Conservation (phyloP, 64 coral and sea anemone genomes). For the Exaiptasia diaphana region DNA sequence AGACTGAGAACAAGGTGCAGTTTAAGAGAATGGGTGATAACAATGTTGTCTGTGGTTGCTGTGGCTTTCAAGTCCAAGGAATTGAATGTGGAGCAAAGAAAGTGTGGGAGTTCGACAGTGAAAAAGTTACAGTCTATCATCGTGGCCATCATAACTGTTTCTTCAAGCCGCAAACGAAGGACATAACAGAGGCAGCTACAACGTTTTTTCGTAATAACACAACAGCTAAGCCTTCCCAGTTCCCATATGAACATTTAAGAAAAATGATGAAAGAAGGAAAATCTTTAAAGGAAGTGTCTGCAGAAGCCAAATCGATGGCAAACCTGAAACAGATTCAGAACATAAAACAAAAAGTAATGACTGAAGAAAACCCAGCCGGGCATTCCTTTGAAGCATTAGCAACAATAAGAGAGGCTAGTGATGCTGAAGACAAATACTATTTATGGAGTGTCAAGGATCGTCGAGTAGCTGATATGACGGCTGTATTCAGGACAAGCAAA, state of each 20-base stretch:
- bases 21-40: background rate
- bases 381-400: conserved; percentile 49
- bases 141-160: background rate
- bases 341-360: conserved; percentile 33
- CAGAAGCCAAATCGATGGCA: background rate
- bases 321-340: conserved; percentile 39
- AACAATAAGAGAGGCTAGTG: conserved; percentile 43
- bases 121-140: background rate
- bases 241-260: conserved; percentile 5
- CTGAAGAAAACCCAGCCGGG: conserved; percentile 19
- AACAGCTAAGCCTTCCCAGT: background rate
- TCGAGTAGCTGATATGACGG: background rate
- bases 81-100: background rate
- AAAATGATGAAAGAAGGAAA: background rate
- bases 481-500: conserved; percentile 1
- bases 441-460: conserved; percentile 33
- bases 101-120: background rate
- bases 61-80: background rate
- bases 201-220: conserved; percentile 7
- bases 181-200: background rate
- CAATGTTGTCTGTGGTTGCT: background rate
- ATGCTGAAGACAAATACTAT: conserved; percentile 31
- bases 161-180: background rate
- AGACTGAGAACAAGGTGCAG: background rate
- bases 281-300: background rate